Evolutionary conservation across 2,797 vertebrate genomes (phyloP).

Genomic region (Smutsia gigantea): DNA sequence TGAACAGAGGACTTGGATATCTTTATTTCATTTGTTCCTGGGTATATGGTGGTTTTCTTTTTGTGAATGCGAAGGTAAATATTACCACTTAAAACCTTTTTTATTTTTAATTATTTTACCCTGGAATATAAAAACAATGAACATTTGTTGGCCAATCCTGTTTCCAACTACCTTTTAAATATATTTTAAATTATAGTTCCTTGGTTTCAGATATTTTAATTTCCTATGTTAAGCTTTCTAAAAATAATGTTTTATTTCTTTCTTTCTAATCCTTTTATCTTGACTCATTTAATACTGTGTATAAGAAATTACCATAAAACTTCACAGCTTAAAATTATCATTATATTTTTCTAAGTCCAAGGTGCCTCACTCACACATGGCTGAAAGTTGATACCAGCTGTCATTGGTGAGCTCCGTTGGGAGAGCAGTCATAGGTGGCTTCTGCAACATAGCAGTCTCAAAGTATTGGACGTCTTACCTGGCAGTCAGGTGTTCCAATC

Average conservation of each 20-base stretch:
- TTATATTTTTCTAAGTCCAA: neutral
- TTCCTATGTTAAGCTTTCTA: neutral
- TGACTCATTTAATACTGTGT: neutral
- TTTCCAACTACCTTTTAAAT: neutral
- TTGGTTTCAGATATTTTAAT: neutral
- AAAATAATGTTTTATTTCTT: neutral
- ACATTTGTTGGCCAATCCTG: neutral
- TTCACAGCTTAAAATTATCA: neutral
- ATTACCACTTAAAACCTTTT: neutral
- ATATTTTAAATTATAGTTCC: neutral
- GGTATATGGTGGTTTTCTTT: neutral
- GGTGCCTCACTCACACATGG: neutral
- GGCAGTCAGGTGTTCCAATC: neutral
- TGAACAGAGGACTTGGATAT: neutral
- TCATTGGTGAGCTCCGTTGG: neutral
- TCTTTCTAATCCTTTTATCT: neutral
- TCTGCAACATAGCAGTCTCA: neutral
- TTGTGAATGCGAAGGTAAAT: neutral
- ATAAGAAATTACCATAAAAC: neutral
- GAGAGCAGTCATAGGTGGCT: accelerated
- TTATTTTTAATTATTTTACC: neutral
- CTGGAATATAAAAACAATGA: neutral
- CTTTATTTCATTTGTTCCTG: neutral
- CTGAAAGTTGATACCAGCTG: neutral
- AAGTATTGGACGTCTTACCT: too few species aligned